These are phyloP conservation scores for Nezara viridula DNA, from an alignment of 2,888 invertebrate species.

Conservation along the genomic window DNA sequence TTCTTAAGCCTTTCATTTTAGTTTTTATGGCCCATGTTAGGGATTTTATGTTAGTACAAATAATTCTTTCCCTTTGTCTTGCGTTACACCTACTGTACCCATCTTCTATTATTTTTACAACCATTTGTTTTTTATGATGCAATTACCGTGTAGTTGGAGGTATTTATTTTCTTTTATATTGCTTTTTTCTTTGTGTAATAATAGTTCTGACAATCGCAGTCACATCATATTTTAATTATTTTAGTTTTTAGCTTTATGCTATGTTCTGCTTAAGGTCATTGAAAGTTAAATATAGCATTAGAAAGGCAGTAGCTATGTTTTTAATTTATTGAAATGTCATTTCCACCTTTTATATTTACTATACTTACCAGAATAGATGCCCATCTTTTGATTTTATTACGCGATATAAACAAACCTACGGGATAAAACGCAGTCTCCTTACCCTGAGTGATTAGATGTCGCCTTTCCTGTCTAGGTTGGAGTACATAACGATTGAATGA, in stretches of 20 bases:
- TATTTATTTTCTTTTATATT: background rate
- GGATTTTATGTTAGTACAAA: background rate
- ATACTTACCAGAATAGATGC: no score
- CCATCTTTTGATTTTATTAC: no score
- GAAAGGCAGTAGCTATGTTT: background rate
- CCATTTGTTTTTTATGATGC: background rate
- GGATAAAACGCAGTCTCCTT: no score
- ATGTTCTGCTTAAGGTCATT: background rate
- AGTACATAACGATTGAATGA: no score
- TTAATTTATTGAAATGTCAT: no score
- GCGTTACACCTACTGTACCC: background rate
- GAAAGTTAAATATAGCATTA: background rate
- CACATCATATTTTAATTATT: background rate
- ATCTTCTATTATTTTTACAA: background rate
- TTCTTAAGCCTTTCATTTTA: background rate
- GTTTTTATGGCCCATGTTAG: background rate
- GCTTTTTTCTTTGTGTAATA: background rate
- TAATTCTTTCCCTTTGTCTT: background rate
- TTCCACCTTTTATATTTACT: no score
- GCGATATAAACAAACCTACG: no score
- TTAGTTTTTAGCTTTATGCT: background rate
- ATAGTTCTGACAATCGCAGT: background rate
- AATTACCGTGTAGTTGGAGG: background rate
- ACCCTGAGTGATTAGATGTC: no score
- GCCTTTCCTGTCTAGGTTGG: no score